Base-by-base conservation (phyloP, 92 coral and sea anemone species). In the Scolanthus callimorphus region DNA sequence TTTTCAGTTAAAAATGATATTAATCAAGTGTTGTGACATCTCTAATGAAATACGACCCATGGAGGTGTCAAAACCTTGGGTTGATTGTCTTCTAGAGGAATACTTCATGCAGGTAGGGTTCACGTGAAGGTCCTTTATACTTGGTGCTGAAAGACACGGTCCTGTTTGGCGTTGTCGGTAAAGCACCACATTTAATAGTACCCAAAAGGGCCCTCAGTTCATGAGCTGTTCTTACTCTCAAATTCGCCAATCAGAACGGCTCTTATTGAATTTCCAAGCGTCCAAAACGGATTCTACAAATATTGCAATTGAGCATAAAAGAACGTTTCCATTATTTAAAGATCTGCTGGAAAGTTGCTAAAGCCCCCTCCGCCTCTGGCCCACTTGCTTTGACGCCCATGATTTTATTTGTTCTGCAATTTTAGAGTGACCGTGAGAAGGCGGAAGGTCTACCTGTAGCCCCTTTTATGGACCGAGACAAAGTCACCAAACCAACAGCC, bases 101-200 rank as follows among this genome's bases (percentile, higher is more conserved):
- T 84, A 84, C 74, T 84, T 84, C 29, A 64, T 84, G 70, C 90
- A 84, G 90, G 90, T 46, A n/a, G n/a, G n/a, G n/a, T n/a, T n/a
- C n/a, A n/a, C n/a, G n/a, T n/a, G 45, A 9, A 38, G 45, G n/a
- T 10, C 11, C 45, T n/a, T n/a, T 10, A 38, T 10, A 38, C 45
- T 38, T 10, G 45, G 45, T 38, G 10, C 10, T 38, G 11, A 10
- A 38, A 38, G 45, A 38, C 10, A 38, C 45, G n/a, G n/a, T 38
- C 45, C n/a, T 38, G 11, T 15, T 48, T 21, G 54, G 17, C 20
- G 41, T 34, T 15, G 15, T 34, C 41, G 15, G 41, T 34, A 34
- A n/a, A n/a, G n/a, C n/a, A n/a, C n/a, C n/a, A n/a, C n/a, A n/a
- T n/a, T n/a, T n/a, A n/a, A n/a, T n/a, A n/a, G n/a, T n/a, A n/a